Base-by-base conservation (phyloP, 2,888 invertebrate species). In the Esperia sulphurella region DNA sequence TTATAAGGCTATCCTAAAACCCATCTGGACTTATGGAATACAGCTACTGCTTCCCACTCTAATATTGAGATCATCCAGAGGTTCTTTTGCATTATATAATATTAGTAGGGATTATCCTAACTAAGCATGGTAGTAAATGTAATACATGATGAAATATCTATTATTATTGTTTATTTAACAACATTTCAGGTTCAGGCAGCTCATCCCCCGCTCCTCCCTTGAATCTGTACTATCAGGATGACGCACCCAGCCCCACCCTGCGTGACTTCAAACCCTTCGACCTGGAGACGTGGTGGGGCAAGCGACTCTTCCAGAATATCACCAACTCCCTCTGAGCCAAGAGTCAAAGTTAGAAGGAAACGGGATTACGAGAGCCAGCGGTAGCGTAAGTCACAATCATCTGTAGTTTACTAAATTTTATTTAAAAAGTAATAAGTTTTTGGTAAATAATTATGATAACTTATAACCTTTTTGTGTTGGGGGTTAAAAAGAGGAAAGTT, bases 261-360 rank as follows among this genome's bases (percentile, higher is more conserved):
- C 92, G 92, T 64, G 95, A 96, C 81, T 97, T 97, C 78, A 95
- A 96, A 70, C 95, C 96, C 14, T 97, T 97, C 71, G 97, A 97
- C 87, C 90, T 97, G 70, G 97, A 96, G 76, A 94, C 95, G 35
- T 97, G 96, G 95, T 97, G 96, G 96, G 96, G 96, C 54, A 95
- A 95, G 75, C 91, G 96, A 57, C 88, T 95, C 54, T 95, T 94
- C 87, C 95, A 95, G 68, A 95, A 95, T 78, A 95, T 96, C 77
- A 96, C 96, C 50, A 95, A 94, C 79, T 95, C 95, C 53, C 91
- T 93, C 60, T 92, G 90, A 91, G 64, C 44, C 38, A 21, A 49
- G 48, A 46, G 44, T 43, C 44, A 37, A 41, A 49, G 42, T 50
- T 33, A 45, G 46, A 52, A 53, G 37, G 42, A 57, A 55, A 59